phyloP scores from a whole-genome alignment of 2,797 vertebrate genomes.

The Melanotaenia parkinsoni region DNA sequence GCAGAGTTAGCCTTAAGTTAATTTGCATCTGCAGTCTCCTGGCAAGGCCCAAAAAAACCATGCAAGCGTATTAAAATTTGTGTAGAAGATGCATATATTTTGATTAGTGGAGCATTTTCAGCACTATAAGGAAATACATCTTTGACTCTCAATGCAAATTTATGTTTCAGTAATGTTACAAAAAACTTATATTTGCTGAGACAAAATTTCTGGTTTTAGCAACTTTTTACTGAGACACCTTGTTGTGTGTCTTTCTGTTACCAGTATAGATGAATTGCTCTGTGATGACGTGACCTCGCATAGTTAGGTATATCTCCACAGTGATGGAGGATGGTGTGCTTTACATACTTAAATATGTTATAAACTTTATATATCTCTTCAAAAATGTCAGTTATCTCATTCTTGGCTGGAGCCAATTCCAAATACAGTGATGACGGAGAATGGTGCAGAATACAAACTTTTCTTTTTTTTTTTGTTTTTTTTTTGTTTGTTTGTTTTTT shows the following conservation, averaged over 20 bases:
- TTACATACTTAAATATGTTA: not conserved
- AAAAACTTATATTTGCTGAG: too few species aligned
- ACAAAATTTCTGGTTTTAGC: not conserved
- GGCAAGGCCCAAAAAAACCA: not conserved
- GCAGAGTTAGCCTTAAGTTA: not conserved
- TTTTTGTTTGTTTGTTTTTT: too few species aligned
- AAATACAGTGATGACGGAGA: too few species aligned
- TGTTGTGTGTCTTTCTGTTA: not conserved
- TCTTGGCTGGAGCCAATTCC: too few species aligned
- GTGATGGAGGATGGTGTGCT: not conserved
- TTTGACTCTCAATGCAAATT: not conserved
- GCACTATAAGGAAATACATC: not conserved
- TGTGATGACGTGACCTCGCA: too few species aligned
- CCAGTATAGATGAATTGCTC: not conserved
- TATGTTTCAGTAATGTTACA: not conserved
- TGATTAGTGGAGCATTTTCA: not conserved
- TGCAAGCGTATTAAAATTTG: not conserved
- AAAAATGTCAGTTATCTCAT: too few species aligned
- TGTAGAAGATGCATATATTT: not conserved
- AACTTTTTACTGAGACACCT: not conserved
- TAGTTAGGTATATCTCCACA: not conserved
- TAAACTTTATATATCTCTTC: too few species aligned
- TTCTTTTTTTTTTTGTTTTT: too few species aligned
- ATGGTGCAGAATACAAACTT: too few species aligned
- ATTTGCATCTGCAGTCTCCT: too few species aligned